Evolutionary conservation across 2,888 invertebrate genomes (phyloP).

Genomic region (Cheilosia scutellata): DNA sequence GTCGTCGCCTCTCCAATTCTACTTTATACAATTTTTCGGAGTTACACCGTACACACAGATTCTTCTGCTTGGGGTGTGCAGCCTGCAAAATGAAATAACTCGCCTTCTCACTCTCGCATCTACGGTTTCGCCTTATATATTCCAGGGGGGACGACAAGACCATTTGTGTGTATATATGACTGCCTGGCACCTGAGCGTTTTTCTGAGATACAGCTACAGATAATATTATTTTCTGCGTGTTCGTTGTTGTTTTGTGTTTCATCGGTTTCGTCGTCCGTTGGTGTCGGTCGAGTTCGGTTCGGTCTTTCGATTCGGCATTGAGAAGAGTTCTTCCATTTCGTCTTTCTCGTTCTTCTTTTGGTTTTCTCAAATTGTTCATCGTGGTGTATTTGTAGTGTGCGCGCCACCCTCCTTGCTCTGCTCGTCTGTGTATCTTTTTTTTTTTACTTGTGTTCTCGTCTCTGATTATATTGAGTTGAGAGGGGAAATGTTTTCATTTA

Average conservation of each 20-base stretch:
- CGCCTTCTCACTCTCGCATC: slow-evolving; percentile 57
- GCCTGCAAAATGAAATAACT: slow-evolving; percentile 47
- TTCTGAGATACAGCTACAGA: slow-evolving; percentile 71
- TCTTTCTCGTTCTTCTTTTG: slow-evolving; percentile 52
- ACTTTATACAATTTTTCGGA: slow-evolving; percentile 30
- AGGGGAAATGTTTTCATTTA: slow-evolving; percentile 80
- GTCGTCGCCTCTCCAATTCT: slow-evolving; percentile 10
- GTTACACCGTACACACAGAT: slow-evolving; percentile 48
- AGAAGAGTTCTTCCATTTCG: slow-evolving; percentile 70
- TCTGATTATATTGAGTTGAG: slow-evolving; percentile 42
- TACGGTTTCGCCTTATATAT: slow-evolving; percentile 57
- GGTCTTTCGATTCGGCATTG: slow-evolving; percentile 37
- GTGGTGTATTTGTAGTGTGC: slow-evolving; percentile 22
- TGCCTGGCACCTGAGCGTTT: slow-evolving; percentile 49
- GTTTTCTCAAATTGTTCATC: slow-evolving; percentile 43
- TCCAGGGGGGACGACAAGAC: slow-evolving; percentile 47
- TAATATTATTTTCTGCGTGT: slow-evolving; percentile 68
- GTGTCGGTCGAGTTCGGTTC: slow-evolving; percentile 33
- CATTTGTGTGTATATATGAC: slow-evolving; percentile 31
- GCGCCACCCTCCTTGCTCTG: slow-evolving; percentile 58
- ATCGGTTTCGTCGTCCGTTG: slow-evolving; percentile 31
- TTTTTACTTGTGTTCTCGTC: slow-evolving; percentile 52
- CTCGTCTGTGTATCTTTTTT: slow-evolving; percentile 60
- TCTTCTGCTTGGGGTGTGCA: slow-evolving; percentile 48
- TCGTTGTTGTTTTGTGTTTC: slow-evolving; percentile 44